Conservation (phyloP, 2,113 vertebrate genomes). For the Benthochromis sp. region DNA sequence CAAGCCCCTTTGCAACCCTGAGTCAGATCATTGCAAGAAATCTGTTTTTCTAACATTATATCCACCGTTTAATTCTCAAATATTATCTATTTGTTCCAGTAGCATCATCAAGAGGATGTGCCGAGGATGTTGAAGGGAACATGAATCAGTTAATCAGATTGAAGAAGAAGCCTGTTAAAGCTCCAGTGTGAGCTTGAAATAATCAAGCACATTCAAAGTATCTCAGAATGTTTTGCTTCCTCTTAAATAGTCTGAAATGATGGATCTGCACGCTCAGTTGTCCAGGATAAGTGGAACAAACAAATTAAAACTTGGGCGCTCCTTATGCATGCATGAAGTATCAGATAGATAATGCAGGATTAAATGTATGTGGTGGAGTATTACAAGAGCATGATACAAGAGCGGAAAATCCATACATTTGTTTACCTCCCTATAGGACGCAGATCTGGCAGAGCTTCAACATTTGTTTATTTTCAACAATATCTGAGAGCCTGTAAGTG, state of each 20-base stretch:
- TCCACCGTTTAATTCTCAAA: not conserved
- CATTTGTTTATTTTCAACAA: slow-evolving; percentile 9
- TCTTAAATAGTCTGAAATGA: not conserved
- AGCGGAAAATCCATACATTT: slow-evolving; percentile 12
- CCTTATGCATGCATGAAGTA: not conserved
- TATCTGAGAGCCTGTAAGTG: not conserved
- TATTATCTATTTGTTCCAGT: not conserved
- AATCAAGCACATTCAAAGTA: not conserved
- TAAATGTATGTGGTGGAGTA: slow-evolving; percentile 10
- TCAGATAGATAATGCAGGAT: slow-evolving; percentile 11
- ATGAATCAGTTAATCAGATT: not conserved
- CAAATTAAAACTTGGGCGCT: not conserved
- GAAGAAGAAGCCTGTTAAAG: not conserved
- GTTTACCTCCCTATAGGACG: not conserved
- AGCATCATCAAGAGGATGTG: not conserved
- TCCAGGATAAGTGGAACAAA: slow-evolving; percentile 29
- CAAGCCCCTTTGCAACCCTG: not conserved
- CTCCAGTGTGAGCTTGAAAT: not conserved
- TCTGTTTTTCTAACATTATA: not conserved
- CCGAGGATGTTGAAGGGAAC: not conserved
- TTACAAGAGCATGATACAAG: slow-evolving; percentile 1
- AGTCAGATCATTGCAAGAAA: not conserved
- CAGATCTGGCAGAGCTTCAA: not conserved
- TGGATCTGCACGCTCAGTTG: not conserved
- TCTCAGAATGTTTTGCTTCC: not conserved